phyloP scores from a whole-genome alignment of 2,888 invertebrate genomes.

The Allolobophora icterica region DNA sequence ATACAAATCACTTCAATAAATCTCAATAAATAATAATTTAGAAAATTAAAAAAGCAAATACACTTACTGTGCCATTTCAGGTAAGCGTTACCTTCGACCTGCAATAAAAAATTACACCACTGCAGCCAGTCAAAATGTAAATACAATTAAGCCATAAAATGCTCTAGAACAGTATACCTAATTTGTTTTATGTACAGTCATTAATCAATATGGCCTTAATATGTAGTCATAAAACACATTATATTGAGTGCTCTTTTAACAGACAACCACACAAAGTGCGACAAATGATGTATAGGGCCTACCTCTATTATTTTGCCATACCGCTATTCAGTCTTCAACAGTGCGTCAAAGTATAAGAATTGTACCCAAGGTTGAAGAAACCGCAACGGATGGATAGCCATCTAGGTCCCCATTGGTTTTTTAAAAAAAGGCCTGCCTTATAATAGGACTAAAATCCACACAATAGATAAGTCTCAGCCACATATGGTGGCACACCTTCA shows the following conservation, averaged over 20 bases:
- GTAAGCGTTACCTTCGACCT: neutral
- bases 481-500: neutral
- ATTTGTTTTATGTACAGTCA: too few relatives aligned
- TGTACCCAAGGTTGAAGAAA: neutral
- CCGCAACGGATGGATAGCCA: conserved; percentile 17
- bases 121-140: neutral
- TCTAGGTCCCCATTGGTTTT: neutral
- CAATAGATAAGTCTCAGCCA: neutral
- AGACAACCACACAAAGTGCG: neutral
- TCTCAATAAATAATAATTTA: neutral
- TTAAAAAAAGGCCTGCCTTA: neutral
- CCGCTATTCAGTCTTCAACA: neutral
- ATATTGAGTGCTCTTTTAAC: neutral
- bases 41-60: neutral
- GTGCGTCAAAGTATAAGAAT: neutral
- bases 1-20: neutral
- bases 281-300: neutral
- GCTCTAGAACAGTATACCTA: neutral
- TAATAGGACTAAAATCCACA: neutral
- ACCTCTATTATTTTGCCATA: neutral
- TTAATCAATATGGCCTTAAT: neutral
- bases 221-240: neutral
- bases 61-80: conserved; percentile 11
- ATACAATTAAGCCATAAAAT: neutral
- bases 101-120: conserved; percentile 3